A percentile compares a stretch with the other conserved stretches of the same genome.
Conservation (phyloP, 35 echinoderm and acorn worm species). For the Apostichopus parvimensis region DNA sequence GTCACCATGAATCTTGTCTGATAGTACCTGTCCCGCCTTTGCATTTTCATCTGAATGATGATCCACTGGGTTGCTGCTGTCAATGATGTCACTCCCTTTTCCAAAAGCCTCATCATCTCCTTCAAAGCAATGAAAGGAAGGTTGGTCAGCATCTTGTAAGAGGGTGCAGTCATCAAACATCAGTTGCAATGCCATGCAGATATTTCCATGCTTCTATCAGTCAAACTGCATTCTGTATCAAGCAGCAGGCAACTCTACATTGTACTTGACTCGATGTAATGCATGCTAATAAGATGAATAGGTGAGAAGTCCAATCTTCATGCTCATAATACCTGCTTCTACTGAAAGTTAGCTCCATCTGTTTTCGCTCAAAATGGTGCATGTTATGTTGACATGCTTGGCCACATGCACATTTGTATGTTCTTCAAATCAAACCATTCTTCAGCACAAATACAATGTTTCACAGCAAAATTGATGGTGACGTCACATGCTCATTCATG, state of each 20-base stretch:
- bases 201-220: neutral
- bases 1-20: neutral
- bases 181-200: neutral
- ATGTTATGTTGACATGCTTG: neutral
- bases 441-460: neutral
- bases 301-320: no score
- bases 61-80: neutral
- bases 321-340: no score
- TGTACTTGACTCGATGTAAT: neutral
- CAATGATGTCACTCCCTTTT: neutral
- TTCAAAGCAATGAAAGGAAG: conserved; percentile 34
- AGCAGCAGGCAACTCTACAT: neutral
- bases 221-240: neutral
- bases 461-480: neutral
- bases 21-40: neutral
- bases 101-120: conserved; percentile 11
- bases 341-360: no score
- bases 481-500: neutral
- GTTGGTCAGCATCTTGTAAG: conserved; percentile 14
- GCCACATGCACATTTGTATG: neutral
- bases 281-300: neutral
- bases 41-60: neutral
- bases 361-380: no score
- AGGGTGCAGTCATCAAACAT: neutral
- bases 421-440: neutral